phyloP scores from a whole-genome alignment of 2,888 invertebrate genomes.

The Pollenia angustigena region DNA sequence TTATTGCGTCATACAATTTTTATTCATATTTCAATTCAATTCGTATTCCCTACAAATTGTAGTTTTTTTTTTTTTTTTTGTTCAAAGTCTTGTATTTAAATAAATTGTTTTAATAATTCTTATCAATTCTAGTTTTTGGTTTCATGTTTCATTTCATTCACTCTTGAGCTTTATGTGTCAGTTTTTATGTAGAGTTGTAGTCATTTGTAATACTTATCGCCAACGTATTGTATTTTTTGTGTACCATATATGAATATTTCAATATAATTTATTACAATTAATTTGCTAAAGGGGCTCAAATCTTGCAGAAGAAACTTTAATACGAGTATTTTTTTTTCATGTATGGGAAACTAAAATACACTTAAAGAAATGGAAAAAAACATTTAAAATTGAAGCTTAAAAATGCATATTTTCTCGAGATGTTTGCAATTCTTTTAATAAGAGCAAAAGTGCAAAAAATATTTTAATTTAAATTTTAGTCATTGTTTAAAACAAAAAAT shows the following conservation, averaged over 20 bases:
- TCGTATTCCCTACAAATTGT: constrained; percentile 19
- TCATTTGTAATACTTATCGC: constrained; percentile 40
- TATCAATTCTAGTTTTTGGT: constrained; percentile 46
- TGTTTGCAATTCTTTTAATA: no score
- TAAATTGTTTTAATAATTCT: constrained; percentile 34
- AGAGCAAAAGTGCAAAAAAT: no score
- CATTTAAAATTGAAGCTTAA: no score
- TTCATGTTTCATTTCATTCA: background rate
- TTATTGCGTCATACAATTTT: constrained; percentile 68
- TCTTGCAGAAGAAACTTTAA: constrained; percentile 1
- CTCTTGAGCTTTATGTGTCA: background rate
- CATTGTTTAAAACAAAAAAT: no score
- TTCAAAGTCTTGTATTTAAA: no score
- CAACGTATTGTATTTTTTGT: background rate
- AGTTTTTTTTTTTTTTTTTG: background rate
- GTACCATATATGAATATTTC: background rate
- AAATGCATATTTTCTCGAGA: no score
- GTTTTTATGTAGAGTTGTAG: background rate
- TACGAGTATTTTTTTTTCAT: background rate
- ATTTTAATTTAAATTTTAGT: no score
- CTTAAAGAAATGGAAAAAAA: constrained; percentile 7
- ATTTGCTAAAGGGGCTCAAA: constrained; percentile 48
- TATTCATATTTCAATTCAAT: constrained; percentile 5
- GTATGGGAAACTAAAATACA: background rate
- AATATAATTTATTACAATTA: constrained; percentile 42